Percentiles rank a stretch among this genome's conserved stretches.
These are phyloP conservation scores for Ophion slaviceki DNA, from an alignment of 2,888 invertebrate genomes.

Conservation along the genomic window DNA sequence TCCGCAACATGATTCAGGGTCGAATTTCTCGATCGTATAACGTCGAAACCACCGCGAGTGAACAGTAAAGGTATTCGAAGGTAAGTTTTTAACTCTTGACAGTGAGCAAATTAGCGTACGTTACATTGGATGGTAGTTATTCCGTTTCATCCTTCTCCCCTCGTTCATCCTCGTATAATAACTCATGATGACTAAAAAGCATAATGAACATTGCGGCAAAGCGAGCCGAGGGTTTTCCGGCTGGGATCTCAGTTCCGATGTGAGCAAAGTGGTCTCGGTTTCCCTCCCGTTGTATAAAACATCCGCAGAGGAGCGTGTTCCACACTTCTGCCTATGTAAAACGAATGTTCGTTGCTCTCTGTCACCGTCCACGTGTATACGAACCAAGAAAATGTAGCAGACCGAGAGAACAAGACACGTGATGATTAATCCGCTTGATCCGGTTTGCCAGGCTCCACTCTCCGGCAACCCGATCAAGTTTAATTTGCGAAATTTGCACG, in stretches of 20 bases:
- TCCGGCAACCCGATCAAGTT: conserved; percentile 56
- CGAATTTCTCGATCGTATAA: neutral
- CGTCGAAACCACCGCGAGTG: neutral
- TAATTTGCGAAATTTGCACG: conserved; percentile 46
- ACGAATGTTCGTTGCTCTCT: neutral
- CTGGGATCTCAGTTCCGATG: conserved; percentile 55
- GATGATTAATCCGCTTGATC: conserved; percentile 59
- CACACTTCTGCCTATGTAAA: neutral
- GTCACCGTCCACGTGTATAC: conserved; percentile 26
- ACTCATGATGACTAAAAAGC: conserved; percentile 61
- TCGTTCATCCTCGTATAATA: conserved; percentile 47
- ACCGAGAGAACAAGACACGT: neutral
- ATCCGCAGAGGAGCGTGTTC: conserved; percentile 43
- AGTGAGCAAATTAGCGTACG: neutral
- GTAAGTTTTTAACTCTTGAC: neutral
- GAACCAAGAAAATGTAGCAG: conserved; percentile 21
- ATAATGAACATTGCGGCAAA: conserved; percentile 60
- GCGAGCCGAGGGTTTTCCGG: conserved; percentile 54
- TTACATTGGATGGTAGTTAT: neutral
- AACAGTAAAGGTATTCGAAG: neutral
- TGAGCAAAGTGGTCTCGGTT: conserved; percentile 44
- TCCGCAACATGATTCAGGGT: no score
- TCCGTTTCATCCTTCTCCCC: conserved; percentile 5
- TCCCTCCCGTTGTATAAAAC: conserved; percentile 53
- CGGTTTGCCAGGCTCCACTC: conserved; percentile 35